Conservation (phyloP, 2,888 invertebrate species). For the Cataglyphis rosenhaueri region DNA sequence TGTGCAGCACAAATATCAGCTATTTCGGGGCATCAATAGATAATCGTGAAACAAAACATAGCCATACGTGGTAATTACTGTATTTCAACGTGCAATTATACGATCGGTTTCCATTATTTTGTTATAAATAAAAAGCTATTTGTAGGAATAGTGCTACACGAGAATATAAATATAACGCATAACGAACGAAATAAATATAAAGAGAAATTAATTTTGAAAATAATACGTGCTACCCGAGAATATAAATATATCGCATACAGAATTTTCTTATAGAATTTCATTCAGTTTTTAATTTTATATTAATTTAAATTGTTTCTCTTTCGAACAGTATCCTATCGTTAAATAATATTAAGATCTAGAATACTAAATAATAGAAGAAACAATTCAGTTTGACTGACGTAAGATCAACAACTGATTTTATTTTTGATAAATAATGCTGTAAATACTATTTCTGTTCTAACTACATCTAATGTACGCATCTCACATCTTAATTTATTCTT, state of each 20-base stretch:
- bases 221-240: background rate
- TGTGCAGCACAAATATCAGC: slow-evolving; percentile 45
- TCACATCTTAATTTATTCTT: background rate
- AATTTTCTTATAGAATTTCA: background rate
- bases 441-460: background rate
- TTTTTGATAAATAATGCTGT: background rate
- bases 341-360: background rate
- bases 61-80: slow-evolving; percentile 59
- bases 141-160: background rate
- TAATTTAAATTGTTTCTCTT: background rate
- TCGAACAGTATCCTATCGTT: background rate
- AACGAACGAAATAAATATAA: background rate
- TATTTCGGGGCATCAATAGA: slow-evolving; percentile 61
- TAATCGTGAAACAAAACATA: slow-evolving; percentile 64
- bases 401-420: background rate
- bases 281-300: background rate
- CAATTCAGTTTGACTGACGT: background rate
- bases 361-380: background rate
- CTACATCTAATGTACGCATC: too few relatives aligned
- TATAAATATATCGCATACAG: background rate
- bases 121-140: slow-evolving; percentile 31
- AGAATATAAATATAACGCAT: background rate
- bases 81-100: slow-evolving; percentile 38
- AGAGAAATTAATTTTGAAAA: background rate
- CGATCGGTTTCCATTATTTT: slow-evolving; percentile 58